Evolutionary conservation across 2,113 vertebrate species (phyloP).

Genomic region (Hippotragus niger): DNA sequence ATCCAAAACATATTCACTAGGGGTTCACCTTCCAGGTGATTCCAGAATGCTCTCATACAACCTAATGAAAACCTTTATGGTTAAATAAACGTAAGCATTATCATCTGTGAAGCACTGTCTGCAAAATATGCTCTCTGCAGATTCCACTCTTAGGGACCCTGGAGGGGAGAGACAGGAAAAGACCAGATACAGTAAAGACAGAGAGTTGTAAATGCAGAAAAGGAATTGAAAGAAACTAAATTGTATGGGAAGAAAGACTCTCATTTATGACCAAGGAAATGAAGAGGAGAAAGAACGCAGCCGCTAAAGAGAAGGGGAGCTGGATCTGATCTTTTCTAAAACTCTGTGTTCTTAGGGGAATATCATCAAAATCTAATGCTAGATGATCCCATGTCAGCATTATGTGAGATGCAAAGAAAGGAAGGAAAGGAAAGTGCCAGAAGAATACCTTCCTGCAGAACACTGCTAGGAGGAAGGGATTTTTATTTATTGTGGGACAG

Average conservation of each 20-base stretch:
- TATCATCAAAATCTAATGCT: not conserved
- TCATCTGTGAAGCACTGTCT: not conserved
- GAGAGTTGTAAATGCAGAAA: not conserved
- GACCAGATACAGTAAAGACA: not conserved
- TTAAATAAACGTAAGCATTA: not conserved
- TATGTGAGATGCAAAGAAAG: not conserved
- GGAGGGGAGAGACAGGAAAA: not conserved
- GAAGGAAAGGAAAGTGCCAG: not conserved
- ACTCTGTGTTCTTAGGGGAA: not conserved
- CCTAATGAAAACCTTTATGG: not conserved
- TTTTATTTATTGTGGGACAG: not conserved
- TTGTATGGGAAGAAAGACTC: not conserved
- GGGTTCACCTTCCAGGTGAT: slow-evolving; percentile 7
- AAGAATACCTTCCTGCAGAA: not conserved
- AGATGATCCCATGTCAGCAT: not conserved
- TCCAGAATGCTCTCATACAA: not conserved
- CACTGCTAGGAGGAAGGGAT: not conserved
- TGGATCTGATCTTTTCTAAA: not conserved
- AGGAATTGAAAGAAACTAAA: not conserved
- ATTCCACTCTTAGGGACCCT: not conserved
- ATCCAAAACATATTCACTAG: slow-evolving; percentile 21
- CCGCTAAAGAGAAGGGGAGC: not conserved
- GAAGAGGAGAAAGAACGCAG: not conserved
- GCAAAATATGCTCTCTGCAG: not conserved
- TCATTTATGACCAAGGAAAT: not conserved